These are phyloP conservation scores for Anas platyrhynchos DNA, from an alignment of 2,113 vertebrate species.

Conservation along the genomic window DNA sequence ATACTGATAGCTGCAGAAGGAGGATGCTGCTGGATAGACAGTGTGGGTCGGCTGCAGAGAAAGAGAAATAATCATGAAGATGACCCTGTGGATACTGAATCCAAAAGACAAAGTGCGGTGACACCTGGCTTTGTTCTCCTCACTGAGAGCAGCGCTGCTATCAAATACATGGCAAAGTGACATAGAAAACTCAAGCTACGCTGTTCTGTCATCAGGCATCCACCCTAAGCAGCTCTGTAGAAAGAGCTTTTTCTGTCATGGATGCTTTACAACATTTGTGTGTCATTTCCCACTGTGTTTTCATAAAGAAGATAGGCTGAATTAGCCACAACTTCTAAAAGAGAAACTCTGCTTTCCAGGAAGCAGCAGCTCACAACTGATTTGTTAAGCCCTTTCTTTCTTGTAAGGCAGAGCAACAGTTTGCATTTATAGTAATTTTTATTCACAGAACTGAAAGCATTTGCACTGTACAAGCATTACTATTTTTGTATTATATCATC, in stretches of 20 bases:
- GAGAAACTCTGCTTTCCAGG: not conserved
- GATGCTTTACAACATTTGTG: not conserved
- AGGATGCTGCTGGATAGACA: constrained; percentile 90
- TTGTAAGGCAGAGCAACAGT: not conserved
- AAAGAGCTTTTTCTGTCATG: not conserved
- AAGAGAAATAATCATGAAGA: not conserved
- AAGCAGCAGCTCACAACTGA: not conserved
- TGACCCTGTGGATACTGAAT: fast-evolving
- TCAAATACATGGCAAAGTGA: fast-evolving
- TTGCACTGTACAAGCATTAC: not conserved
- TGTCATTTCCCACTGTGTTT: not conserved
- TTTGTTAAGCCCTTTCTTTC: not conserved
- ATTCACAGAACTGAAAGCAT: not conserved
- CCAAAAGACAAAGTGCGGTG: not conserved
- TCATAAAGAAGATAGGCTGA: not conserved
- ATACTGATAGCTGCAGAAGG: constrained; percentile 90
- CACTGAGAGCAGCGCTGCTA: not conserved
- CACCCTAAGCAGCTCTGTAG: fast-evolving
- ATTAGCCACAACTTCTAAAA: not conserved
- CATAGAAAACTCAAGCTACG: fast-evolving
- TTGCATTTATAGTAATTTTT: not conserved
- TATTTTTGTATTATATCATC: not conserved
- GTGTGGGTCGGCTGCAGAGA: constrained; percentile 82
- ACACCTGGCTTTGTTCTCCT: not conserved
- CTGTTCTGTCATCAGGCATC: not conserved